Conservation (phyloP, 2,888 invertebrate species). For the Coelopa pilipes region DNA sequence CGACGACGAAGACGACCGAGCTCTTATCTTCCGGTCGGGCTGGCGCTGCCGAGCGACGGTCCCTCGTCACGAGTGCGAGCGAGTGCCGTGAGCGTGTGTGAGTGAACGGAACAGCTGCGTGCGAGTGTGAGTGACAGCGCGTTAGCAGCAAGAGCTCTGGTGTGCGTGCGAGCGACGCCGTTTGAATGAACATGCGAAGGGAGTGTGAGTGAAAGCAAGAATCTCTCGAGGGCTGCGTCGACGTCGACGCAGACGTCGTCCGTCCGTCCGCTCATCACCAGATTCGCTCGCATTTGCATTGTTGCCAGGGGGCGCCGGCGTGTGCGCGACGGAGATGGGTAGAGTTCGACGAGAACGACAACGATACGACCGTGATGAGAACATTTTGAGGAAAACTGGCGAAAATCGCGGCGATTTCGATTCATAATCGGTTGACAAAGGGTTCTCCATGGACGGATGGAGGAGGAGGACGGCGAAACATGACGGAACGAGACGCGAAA, state of each 20-base stretch:
- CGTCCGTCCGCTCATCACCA: background rate
- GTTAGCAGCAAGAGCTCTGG: constrained; percentile 18
- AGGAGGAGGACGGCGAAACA: too few species aligned
- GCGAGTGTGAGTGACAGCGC: constrained; percentile 19
- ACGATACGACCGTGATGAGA: too few species aligned
- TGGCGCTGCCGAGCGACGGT: background rate
- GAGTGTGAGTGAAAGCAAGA: constrained; percentile 22
- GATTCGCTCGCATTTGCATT: constrained; percentile 8
- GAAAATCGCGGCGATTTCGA: too few species aligned
- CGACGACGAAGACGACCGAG: background rate
- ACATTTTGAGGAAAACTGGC: too few species aligned
- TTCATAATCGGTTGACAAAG: too few species aligned
- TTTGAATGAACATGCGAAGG: constrained; percentile 1
- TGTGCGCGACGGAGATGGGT: constrained; percentile 4
- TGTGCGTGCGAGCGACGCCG: constrained; percentile 18
- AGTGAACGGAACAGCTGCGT: constrained; percentile 4
- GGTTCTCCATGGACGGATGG: too few species aligned
- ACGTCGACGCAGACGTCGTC: background rate
- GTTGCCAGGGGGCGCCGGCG: constrained; percentile 12
- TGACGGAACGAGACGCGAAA: too few species aligned
- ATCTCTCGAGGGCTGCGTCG: background rate
- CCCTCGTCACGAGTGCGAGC: too few species aligned
- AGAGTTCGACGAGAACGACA: background rate
- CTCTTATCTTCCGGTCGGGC: constrained; percentile 35
- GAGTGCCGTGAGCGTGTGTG: background rate